Base-by-base conservation (phyloP, 2,797 vertebrate genomes). In the Antennarius maculatus region DNA sequence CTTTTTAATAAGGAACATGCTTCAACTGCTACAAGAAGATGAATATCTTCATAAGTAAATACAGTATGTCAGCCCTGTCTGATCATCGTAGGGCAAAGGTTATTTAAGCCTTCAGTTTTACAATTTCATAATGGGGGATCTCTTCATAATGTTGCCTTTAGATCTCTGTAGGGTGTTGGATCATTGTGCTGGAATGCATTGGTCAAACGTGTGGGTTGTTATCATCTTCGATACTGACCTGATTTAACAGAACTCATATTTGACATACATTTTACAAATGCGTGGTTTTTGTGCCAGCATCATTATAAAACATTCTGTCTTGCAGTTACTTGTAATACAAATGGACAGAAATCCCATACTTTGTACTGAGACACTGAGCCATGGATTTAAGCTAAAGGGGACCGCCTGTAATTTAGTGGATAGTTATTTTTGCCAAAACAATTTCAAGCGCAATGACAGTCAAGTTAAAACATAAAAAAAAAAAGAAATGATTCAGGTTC, bases 401-500 rank as follows among this genome's bases (percentile, higher is more conserved):
- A 43, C 42, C 42, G 15, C 13, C 42, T 43, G 42, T 34, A 34
- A 14, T 43, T 43, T 15, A 12, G 13, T 42, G 41, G 13, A 42
- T 14, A 13, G 41, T 11, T 15, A 43, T 13, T 43, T 43, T 43
- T 15, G 4, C 14, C 42, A 15, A 43, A 43, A 14, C 13, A 15
- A 43, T 43, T 6, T 43, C 13, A 15, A 15, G 13, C 15, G 15
- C 42, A 14, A 39, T 39, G 37, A 39, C 37, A 43, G 42, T 43
- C 13, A 15, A 15, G 42, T 43, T 5, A 34, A 34, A 34, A 39
- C 37, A 39, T 39, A 3, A 11, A 42, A 10, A 14, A 13, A 4
- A 42, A 42, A 5, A 34, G 4, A 5, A 34, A 34, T 1, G 7
- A 34, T 34, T 2, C 67, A 46, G 76, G 79, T 79, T 74, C 66